Percentiles rank a stretch among this genome's conserved stretches.
Evolutionary conservation across 2,888 invertebrate species (phyloP).

Genomic region (Sabellastarte sp.): DNA sequence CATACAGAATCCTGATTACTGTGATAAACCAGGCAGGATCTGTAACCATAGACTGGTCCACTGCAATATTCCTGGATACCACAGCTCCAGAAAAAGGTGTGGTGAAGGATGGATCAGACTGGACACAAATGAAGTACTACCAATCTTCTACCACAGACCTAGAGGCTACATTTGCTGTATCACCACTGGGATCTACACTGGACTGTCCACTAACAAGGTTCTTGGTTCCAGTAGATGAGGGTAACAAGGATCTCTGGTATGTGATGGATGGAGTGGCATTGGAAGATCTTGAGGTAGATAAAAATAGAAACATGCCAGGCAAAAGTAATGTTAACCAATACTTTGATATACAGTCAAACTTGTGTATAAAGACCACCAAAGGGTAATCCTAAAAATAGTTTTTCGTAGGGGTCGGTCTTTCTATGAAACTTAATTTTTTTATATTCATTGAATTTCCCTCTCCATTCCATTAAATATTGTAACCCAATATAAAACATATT

Average conservation of each 20-base stretch:
- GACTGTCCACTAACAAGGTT: background rate
- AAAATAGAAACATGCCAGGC: no score
- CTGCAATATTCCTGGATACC: background rate
- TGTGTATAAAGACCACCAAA: no score
- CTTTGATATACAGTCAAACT: no score
- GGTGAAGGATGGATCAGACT: slow-evolving; percentile 2
- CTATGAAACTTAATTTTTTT: no score
- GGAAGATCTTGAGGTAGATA: background rate
- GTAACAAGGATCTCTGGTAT: background rate
- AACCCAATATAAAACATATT: no score
- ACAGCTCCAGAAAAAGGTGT: background rate
- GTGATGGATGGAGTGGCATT: background rate
- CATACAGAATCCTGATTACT: background rate
- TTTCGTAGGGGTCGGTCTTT: no score
- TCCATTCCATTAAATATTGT: no score
- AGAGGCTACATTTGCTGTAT: background rate
- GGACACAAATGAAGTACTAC: background rate
- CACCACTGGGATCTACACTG: background rate
- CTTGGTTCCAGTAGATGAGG: background rate
- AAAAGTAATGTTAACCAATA: no score
- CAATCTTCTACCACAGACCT: background rate
- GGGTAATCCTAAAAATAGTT: no score
- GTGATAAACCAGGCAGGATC: background rate
- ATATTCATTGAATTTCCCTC: no score
- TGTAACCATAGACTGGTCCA: background rate